phyloP scores from a whole-genome alignment of 2,113 vertebrate species.

The Fulmarus glacialis region DNA sequence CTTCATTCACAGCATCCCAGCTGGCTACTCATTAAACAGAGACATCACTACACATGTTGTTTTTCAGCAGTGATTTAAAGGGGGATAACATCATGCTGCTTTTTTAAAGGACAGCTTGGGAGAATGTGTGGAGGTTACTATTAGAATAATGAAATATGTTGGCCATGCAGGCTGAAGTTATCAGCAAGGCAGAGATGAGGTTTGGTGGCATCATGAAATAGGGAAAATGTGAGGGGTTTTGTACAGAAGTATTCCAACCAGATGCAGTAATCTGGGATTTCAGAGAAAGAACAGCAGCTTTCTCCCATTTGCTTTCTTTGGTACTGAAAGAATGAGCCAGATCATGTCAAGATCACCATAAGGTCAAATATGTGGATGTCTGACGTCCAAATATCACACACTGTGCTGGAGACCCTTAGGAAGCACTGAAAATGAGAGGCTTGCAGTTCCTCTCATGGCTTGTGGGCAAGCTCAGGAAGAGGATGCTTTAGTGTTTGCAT shows the following conservation, averaged over 20 bases:
- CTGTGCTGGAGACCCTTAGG: neutral
- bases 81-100: neutral
- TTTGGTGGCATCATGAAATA: neutral
- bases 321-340: neutral
- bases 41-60: neutral
- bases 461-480: neutral
- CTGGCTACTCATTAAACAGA: neutral
- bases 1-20: neutral
- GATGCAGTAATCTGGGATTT: neutral
- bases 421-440: neutral
- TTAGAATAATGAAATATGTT: neutral
- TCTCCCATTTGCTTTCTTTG: neutral
- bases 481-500: neutral
- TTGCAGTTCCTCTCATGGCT: neutral
- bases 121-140: neutral
- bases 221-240: accelerated
- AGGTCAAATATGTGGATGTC: neutral
- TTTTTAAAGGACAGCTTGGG: neutral
- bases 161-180: neutral
- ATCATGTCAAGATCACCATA: neutral
- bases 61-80: neutral
- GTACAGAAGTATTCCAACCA: neutral
- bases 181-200: neutral
- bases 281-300: neutral
- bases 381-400: neutral